Evolutionary conservation across 2,888 invertebrate species (phyloP).

Genomic region (Antheraea yamamai): DNA sequence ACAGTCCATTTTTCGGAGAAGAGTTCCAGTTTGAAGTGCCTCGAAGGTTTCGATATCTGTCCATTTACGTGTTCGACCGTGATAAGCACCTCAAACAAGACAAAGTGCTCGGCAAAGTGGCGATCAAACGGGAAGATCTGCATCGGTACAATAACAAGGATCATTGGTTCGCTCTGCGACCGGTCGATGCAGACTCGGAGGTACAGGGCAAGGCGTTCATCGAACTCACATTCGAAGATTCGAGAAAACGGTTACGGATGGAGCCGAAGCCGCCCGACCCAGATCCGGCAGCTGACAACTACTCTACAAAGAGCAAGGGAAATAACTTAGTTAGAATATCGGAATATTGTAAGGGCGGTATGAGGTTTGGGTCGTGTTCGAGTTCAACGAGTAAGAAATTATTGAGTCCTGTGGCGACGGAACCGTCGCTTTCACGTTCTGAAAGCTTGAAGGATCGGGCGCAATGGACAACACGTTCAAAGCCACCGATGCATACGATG

Average conservation of each 20-base stretch:
- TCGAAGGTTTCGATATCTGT: constrained; percentile 92
- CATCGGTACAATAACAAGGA: constrained; percentile 94
- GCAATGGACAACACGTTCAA: constrained; percentile 65
- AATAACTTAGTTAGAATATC: constrained; percentile 73
- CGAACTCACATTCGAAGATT: constrained; percentile 87
- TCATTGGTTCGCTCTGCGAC: constrained; percentile 94
- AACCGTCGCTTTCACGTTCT: constrained; percentile 72
- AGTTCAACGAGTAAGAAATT: constrained; percentile 76
- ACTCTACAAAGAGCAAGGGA: constrained; percentile 60
- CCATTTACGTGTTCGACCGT: constrained; percentile 93
- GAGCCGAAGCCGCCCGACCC: constrained; percentile 78
- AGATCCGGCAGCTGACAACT: constrained; percentile 60
- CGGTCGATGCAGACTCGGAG: constrained; percentile 94
- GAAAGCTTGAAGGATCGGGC: constrained; percentile 76
- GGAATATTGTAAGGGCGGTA: constrained; percentile 76
- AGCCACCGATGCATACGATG: constrained; percentile 74
- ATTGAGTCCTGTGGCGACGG: constrained; percentile 65
- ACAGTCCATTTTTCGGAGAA: constrained; percentile 94
- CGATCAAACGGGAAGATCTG: constrained; percentile 93
- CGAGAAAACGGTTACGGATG: constrained; percentile 76
- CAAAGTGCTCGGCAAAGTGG: constrained; percentile 90
- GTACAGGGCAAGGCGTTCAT: constrained; percentile 95
- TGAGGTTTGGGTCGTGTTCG: constrained; percentile 76
- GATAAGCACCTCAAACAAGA: constrained; percentile 92
- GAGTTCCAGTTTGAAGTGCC: constrained; percentile 97